Evolutionary conservation across 2,888 invertebrate species (phyloP), one percentile per base, ranked within the genome.

Genomic region (Tetranychus piercei): DNA sequence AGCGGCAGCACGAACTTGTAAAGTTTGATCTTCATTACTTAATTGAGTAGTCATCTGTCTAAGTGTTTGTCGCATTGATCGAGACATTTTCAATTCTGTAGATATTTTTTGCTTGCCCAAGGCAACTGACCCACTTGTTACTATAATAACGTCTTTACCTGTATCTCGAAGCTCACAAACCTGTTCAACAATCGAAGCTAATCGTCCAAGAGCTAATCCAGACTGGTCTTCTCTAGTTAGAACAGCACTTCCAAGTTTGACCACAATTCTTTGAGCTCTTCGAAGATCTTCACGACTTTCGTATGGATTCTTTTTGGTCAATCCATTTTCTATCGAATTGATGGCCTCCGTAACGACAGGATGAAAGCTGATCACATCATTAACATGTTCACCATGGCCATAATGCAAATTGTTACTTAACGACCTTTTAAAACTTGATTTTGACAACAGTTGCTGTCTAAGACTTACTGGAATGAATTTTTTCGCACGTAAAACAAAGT

Each of bases 101-200:
- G 94, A 90, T 76, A 99, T 86, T 82, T 95, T 96, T 84, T 99
- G 97, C 82, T 96, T 91, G 22, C 99, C 99, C 82, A 97, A 99
- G 8, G 99, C 99, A 15, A 99, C 97, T 0, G 99, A 97, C 1
- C 99, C 99, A 81, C 95, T 96, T 18, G 96, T 95, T 64, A 99
- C 97, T 90, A 99, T 93, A 80, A 99, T 89, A 82, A 95, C 92
- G 84, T 99, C 94, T 72, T 77, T 77, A n/a, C 95, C 95, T 82
- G 92, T 91, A 82, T 92, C 90, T 81, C 97, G 97, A 79, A 97
- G 90, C 85, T 97, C 94, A 72, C 97, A 94, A 73, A 97, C 94
- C 88, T 99, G 97, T 85, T 99, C 99, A 75, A 99, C 94, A 80
- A 99, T 96, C 74, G 96, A 95, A 0, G 97, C 97, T 74, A 99